Conservation (phyloP, 2,113 vertebrate genomes). For the Anguilla japonica region DNA sequence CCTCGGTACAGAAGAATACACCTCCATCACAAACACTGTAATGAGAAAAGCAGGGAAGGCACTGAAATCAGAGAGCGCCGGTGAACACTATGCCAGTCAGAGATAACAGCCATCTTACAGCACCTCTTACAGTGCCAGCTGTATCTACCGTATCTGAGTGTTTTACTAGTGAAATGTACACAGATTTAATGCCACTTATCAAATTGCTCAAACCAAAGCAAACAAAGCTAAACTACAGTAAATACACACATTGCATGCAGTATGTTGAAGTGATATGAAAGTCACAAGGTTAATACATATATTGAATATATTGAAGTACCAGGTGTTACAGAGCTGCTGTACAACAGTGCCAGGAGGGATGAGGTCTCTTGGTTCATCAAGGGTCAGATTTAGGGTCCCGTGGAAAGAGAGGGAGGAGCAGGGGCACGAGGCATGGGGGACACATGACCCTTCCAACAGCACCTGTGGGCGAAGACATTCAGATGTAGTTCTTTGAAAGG, state of each 20-base stretch:
- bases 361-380: slow-evolving; percentile 44
- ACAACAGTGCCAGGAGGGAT: slow-evolving; percentile 64
- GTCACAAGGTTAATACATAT: background rate
- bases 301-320: slow-evolving; percentile 59
- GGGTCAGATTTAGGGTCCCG: slow-evolving; percentile 57
- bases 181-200: background rate
- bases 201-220: no score
- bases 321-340: slow-evolving; percentile 73
- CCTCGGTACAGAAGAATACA: slow-evolving; percentile 71
- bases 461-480: slow-evolving; percentile 58
- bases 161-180: background rate
- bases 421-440: slow-evolving; percentile 63
- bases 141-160: no score
- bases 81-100: background rate
- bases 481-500: background rate
- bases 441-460: slow-evolving; percentile 65
- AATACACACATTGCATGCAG: background rate
- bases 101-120: no score
- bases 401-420: slow-evolving; percentile 60
- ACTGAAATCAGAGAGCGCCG: background rate
- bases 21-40: slow-evolving; percentile 72
- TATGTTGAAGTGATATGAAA: background rate
- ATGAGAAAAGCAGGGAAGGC: background rate
- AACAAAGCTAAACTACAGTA: background rate
- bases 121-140: no score